Evolutionary conservation across 2,113 vertebrate genomes (phyloP).

Genomic region (Thunnus thynnus): DNA sequence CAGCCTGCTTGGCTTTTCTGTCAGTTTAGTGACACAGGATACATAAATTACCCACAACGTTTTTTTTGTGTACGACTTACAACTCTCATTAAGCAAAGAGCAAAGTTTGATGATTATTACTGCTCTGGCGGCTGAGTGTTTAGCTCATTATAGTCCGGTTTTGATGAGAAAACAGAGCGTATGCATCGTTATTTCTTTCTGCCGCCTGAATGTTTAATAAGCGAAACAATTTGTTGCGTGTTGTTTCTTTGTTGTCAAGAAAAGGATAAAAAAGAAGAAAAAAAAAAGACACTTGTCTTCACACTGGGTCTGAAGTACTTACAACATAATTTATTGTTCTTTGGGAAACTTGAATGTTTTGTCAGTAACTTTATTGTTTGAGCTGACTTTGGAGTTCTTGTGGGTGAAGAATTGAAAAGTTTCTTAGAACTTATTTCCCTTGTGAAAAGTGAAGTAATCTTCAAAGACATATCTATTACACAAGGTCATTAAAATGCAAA

Average conservation of each 20-base stretch:
- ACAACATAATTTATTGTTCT: constrained; percentile 2
- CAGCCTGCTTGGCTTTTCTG: not conserved
- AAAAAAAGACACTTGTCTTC: constrained; percentile 1
- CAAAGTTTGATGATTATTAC: not conserved
- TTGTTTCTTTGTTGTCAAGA: not conserved
- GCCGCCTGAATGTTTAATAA: constrained; percentile 11
- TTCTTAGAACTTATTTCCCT: not conserved
- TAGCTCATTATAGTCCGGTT: not conserved
- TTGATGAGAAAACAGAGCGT: not conserved
- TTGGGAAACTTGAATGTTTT: constrained; percentile 11
- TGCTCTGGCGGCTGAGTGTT: not conserved
- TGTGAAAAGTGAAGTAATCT: not conserved
- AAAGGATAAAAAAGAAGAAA: not conserved
- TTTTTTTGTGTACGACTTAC: not conserved
- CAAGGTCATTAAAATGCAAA: constrained; percentile 10
- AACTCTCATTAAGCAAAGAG: constrained; percentile 11
- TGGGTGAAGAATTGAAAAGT: not conserved
- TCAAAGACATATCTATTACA: not conserved
- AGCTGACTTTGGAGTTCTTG: not conserved
- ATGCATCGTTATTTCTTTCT: not conserved
- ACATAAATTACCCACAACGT: not conserved
- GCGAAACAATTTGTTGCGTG: not conserved
- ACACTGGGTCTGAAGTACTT: not conserved
- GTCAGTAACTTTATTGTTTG: not conserved
- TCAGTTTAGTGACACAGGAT: not conserved